These are phyloP conservation scores for Daboia siamensis DNA, from an alignment of 2,113 vertebrate genomes.

Conservation along the genomic window DNA sequence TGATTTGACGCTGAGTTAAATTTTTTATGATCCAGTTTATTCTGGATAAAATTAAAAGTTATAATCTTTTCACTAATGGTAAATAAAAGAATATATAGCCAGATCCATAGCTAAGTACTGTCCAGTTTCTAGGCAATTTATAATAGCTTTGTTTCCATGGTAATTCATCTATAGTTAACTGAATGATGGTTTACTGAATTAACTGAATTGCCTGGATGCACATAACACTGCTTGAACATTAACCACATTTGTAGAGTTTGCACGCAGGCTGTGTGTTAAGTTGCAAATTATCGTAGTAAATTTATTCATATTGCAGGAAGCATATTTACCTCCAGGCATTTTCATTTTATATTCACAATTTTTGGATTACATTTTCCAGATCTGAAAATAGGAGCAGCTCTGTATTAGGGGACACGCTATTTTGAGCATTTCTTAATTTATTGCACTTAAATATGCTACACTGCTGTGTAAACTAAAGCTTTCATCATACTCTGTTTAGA, in stretches of 20 bases:
- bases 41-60: neutral
- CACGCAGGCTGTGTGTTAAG: neutral
- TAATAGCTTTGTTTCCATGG: neutral
- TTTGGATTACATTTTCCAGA: neutral
- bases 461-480: neutral
- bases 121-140: neutral
- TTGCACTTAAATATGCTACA: neutral
- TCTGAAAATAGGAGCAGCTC: neutral
- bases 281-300: neutral
- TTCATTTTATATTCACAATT: neutral
- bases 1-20: neutral
- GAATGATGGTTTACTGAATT: neutral
- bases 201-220: neutral
- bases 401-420: neutral
- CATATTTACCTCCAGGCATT: neutral
- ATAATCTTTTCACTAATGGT: neutral
- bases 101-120: neutral
- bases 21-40: neutral
- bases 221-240: neutral
- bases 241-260: neutral
- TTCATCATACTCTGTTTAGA: neutral
- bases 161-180: neutral
- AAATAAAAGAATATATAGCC: neutral
- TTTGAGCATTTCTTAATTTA: neutral
- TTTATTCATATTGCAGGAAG: neutral